Evolutionary conservation across 2,888 invertebrate species (phyloP).

Genomic region (Drosophila nr. perissopoda): DNA sequence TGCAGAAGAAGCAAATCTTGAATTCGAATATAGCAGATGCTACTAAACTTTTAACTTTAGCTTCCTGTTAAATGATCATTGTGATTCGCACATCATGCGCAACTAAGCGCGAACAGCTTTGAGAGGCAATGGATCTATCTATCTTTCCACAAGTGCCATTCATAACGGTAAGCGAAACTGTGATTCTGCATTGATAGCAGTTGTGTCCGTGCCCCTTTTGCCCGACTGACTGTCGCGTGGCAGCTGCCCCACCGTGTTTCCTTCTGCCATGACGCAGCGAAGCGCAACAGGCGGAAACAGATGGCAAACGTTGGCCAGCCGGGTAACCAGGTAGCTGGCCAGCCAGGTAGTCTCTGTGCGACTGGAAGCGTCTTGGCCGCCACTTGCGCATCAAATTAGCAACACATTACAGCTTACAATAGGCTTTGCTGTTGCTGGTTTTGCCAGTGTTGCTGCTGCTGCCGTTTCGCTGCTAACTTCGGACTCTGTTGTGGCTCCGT

Average conservation of each 20-base stretch:
- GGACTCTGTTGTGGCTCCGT: slow-evolving; percentile 39
- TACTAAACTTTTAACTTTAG: not conserved
- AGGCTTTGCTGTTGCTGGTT: slow-evolving; percentile 13
- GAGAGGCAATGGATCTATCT: not conserved
- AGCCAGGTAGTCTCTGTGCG: slow-evolving; percentile 17
- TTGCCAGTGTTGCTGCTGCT: not conserved
- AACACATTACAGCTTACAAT: slow-evolving; percentile 69
- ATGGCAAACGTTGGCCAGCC: slow-evolving; percentile 37
- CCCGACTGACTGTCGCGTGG: not conserved
- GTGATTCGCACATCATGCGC: not conserved
- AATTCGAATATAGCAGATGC: not conserved
- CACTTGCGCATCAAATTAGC: slow-evolving; percentile 71
- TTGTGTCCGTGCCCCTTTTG: not conserved
- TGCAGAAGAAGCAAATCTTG: not conserved
- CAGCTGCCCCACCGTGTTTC: slow-evolving; percentile 11
- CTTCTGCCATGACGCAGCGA: slow-evolving; percentile 45
- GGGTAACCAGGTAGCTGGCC: slow-evolving; percentile 30
- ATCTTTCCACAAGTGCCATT: slow-evolving; percentile 6
- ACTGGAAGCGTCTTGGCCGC: slow-evolving; percentile 45
- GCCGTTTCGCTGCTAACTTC: slow-evolving; percentile 48
- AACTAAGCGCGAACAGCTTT: not conserved
- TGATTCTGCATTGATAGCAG: slow-evolving; percentile 21
- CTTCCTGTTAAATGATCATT: not conserved
- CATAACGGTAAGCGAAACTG: slow-evolving; percentile 47
- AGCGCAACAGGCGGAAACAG: slow-evolving; percentile 70